Evolutionary conservation across 1,140 invertebrate genomes (phyloP).

Genomic region (Apis dorsata): DNA sequence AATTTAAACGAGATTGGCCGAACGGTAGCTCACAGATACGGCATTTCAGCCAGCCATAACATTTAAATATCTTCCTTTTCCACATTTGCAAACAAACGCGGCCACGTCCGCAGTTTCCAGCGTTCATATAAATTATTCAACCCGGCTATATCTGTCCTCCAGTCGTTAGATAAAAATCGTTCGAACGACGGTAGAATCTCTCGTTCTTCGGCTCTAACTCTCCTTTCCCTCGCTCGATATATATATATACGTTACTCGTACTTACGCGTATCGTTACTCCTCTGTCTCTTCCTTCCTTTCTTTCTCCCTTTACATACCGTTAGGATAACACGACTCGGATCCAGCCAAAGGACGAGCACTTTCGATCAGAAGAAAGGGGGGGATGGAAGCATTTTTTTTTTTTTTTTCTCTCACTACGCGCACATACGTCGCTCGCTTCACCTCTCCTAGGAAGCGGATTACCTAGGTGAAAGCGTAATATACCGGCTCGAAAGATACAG

Average conservation of each 20-base stretch:
- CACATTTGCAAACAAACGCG: constrained; percentile 49
- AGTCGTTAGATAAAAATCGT: constrained; percentile 53
- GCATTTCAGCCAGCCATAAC: not conserved
- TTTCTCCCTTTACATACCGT: constrained; percentile 48
- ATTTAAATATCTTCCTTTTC: constrained; percentile 51
- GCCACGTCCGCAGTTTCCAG: constrained; percentile 46
- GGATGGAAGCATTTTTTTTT: constrained; percentile 26
- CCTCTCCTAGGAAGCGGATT: not conserved
- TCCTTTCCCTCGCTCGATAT: constrained; percentile 48
- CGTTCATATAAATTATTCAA: constrained; percentile 28
- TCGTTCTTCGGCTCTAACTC: constrained; percentile 36
- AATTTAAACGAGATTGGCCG: constrained; percentile 40
- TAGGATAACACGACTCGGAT: constrained; percentile 62
- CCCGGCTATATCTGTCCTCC: constrained; percentile 29
- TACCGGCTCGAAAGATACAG: not conserved
- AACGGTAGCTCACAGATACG: not conserved
- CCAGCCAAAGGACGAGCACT: constrained; percentile 34
- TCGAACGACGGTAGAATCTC: constrained; percentile 44
- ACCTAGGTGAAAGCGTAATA: constrained; percentile 51
- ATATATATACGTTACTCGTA: not conserved
- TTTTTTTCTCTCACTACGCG: not conserved
- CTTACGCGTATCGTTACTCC: not conserved
- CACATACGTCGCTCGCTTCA: not conserved
- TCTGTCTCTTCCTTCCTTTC: not conserved
- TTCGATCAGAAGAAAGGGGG: not conserved